These are phyloP conservation scores for Mus spretus DNA, from an alignment of 2,797 vertebrate genomes.

Conservation along the genomic window DNA sequence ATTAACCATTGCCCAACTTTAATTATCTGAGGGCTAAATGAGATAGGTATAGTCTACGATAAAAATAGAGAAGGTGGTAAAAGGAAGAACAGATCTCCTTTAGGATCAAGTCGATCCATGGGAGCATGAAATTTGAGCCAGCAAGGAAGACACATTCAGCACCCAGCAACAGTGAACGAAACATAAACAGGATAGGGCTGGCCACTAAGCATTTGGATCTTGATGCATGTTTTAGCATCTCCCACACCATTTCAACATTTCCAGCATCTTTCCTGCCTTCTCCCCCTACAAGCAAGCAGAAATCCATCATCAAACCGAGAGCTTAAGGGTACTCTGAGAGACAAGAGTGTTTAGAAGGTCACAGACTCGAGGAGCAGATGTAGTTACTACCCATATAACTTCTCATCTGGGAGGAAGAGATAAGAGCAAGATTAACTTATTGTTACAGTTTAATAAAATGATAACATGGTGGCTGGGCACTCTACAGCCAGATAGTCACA, in stretches of 20 bases:
- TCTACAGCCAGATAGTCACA: neutral
- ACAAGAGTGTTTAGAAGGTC: fast-evolving
- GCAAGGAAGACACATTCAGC: neutral
- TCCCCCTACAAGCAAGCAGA: neutral
- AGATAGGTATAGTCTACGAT: neutral
- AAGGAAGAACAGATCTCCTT: neutral
- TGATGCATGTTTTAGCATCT: neutral
- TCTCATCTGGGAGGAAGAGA: neutral
- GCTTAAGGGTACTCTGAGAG: neutral
- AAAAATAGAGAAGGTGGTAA: neutral
- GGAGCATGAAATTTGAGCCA: neutral
- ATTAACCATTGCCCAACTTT: neutral
- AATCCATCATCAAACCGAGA: neutral
- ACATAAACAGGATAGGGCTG: neutral
- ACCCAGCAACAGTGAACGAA: neutral
- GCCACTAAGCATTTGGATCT: neutral
- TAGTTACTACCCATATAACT: neutral
- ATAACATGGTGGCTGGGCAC: neutral
- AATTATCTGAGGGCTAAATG: neutral
- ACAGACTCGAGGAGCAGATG: neutral
- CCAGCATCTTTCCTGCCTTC: neutral
- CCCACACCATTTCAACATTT: neutral
- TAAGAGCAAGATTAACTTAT: neutral
- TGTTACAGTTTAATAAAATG: neutral
- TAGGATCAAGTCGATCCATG: neutral